Base-by-base conservation (phyloP, 2,888 invertebrate genomes). In the Scaptomyza flava region DNA sequence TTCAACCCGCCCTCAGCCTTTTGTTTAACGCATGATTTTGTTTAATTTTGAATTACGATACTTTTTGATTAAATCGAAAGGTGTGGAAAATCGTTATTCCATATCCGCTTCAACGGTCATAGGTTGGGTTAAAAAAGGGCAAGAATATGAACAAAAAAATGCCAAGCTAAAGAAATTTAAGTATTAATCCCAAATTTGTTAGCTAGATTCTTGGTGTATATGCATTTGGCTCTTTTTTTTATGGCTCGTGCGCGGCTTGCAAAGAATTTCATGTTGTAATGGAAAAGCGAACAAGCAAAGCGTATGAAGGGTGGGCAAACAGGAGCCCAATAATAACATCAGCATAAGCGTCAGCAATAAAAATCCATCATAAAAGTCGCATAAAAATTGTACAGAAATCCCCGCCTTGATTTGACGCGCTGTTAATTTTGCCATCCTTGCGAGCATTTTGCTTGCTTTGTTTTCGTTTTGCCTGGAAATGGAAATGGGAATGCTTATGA, bases 331-430 rank as follows among this genome's bases (percentile, higher is more conserved):
- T 41, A 46, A 41, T 31, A 64, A 62, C 76, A 75, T 75, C 75
- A 75, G 48, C 75, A 75, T 75, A 81, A 81, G 65, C 79, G 77
- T 48, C 41, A 42, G 72, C 81, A 84, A 84, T 81, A 84, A 81
- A 81, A 81, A 77, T 81, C 72, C 77, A 73, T 81, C 81, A 81
- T 81, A 84, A 84, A 84, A 81, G 58, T n/a, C 58, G 64, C 81
- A 84, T 84, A 84, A 81, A 84, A 81, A 70, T 72, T 73, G 62
- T 74, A 67, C 62, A 61, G n/a, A 77, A 71, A 74, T 64, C 64
- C 69, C 63, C 64, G 74, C 68, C 81, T 73, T 81, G 85, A 82
- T 82, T 82, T 82, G 82, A 81, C 79, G 85, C 81, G 71, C 72
- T 84, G 85, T 84, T 84, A 82, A 84, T 82, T 82, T 63, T 79